A percentile compares a stretch with the other conserved stretches of the same genome.
Evolutionary conservation across 35 echinoderm and acorn worm genomes (phyloP).

Genomic region (Amphiura filiformis): DNA sequence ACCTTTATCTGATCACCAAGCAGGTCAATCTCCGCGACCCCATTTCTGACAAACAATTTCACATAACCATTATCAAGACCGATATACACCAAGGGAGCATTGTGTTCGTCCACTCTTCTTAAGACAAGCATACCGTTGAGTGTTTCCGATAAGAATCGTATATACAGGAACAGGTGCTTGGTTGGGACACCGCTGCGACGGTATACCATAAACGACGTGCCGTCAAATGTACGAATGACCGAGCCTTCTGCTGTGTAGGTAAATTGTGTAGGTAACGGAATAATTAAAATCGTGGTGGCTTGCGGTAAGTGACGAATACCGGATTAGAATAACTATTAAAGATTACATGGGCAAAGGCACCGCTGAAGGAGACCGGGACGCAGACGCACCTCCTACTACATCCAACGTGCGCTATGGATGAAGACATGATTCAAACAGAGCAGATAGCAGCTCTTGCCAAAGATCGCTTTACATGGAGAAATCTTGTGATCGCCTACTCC

Average conservation of each 20-base stretch:
- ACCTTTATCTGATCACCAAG: slow-evolving; percentile 35
- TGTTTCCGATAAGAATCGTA: slow-evolving; percentile 37
- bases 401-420: no score
- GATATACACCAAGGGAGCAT: slow-evolving; percentile 16
- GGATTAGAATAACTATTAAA: not conserved
- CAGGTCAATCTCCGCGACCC: slow-evolving; percentile 28
- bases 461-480: no score
- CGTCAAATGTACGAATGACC: slow-evolving; percentile 49
- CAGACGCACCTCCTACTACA: no score
- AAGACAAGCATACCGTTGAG: slow-evolving; percentile 58
- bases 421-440: no score
- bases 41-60: slow-evolving; percentile 49
- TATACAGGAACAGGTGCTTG: slow-evolving; percentile 66
- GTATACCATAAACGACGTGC: slow-evolving; percentile 68
- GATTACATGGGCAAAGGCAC: no score
- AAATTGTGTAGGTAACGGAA: no score
- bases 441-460: no score
- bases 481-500: no score
- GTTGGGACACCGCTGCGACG: slow-evolving; percentile 46
- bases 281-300: no score
- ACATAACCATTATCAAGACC: slow-evolving; percentile 36
- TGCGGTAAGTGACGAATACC: not conserved
- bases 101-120: slow-evolving; percentile 40
- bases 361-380: no score
- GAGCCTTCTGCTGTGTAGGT: slow-evolving; percentile 31